Evolutionary conservation across 2,888 invertebrate genomes (phyloP), one percentile per base, ranked within the genome.

Genomic region (Drosophila affinis): DNA sequence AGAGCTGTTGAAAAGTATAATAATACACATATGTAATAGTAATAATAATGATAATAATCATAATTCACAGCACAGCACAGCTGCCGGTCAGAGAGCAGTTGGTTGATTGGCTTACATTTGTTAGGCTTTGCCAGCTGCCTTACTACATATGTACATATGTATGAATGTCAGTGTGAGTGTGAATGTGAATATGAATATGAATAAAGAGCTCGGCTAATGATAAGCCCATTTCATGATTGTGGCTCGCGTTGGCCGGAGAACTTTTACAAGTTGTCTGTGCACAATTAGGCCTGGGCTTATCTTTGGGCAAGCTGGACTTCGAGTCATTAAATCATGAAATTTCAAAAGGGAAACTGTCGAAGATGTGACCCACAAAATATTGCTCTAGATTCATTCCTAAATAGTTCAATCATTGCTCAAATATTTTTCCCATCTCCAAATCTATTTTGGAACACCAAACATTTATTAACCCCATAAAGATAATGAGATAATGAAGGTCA

Each of bases 1-100:
- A 21, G 55, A 78, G 84, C 81, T 79, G 78, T 72, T 82, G 81
- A 84, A 84, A 84, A 78, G 78, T 39, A 39, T n/a, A 7, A 39
- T n/a, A 39, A 39, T 39, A 39, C 39, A n/a, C 39, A 39, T 39
- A 7, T 39, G 39, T n/a, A 14, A 39, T 39, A 39, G 79, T 77
- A 81, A 81, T 84, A 82, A 77, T 55, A 65, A 81, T 84, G 84
- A 77, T 55, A 65, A 65, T 63, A 55, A 75, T 80, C 75, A 84
- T 81, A 78, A 78, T 78, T 84, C 70, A 78, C 79, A 76, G 81
- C 51, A 32, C 62, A 65, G 64, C 51, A 27, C 62, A 65, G 64
- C 72, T 54, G 52, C 60, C 57, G 69, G 58, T 53, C 45, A 61
- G 61, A 59, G 51, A 69, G 56, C 56, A 55, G 48, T 45, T 48